These are phyloP conservation scores for Synergus umbraculus DNA, from an alignment of 2,888 invertebrate species.

Conservation along the genomic window DNA sequence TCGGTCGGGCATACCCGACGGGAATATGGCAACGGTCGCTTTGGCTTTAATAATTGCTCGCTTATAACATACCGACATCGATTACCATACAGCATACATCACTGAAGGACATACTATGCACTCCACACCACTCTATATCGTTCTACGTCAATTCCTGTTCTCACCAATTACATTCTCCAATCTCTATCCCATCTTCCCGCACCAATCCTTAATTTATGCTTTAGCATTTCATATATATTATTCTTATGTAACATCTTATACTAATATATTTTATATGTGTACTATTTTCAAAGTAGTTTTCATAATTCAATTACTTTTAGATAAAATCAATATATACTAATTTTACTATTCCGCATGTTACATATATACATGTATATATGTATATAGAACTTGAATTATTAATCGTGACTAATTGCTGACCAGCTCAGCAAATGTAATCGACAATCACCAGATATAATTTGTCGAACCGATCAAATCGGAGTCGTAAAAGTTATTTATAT, in stretches of 20 bases:
- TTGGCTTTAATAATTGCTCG: constrained; percentile 51
- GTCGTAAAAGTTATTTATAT: too few relatives aligned
- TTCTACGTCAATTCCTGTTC: constrained; percentile 42
- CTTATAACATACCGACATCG: constrained; percentile 49
- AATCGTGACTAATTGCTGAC: too few relatives aligned
- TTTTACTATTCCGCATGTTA: too few relatives aligned
- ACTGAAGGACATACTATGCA: not conserved
- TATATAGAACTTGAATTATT: too few relatives aligned
- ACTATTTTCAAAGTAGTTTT: too few relatives aligned
- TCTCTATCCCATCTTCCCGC: not conserved
- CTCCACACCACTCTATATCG: not conserved
- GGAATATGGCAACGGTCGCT: constrained; percentile 52
- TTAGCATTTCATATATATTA: not conserved
- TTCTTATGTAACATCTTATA: not conserved
- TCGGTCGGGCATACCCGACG: constrained; percentile 48
- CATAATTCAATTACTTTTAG: too few relatives aligned
- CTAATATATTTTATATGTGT: not conserved
- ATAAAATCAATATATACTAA: too few relatives aligned
- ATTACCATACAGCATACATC: constrained; percentile 48
- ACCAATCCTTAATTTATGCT: not conserved
- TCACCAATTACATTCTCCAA: constrained; percentile 28
- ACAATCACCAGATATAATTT: too few relatives aligned
- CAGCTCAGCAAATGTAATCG: too few relatives aligned
- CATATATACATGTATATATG: too few relatives aligned
- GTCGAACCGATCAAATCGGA: too few relatives aligned